Evolutionary conservation across 92 coral and sea anemone species (phyloP).

Genomic region (Epizoanthus scotinus): DNA sequence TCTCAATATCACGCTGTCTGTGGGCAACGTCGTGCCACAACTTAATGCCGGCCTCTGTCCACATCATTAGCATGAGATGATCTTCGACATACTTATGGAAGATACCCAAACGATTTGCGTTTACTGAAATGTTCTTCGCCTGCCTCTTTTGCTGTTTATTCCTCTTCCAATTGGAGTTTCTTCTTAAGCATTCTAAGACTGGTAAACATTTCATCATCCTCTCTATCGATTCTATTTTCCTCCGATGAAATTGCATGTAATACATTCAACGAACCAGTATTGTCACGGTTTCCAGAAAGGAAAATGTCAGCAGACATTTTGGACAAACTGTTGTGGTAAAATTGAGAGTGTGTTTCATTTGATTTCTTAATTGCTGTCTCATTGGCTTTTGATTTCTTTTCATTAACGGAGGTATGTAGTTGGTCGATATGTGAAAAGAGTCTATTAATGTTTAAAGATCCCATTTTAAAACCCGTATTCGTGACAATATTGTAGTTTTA

Average conservation of each 20-base stretch:
- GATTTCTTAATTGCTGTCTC: neutral
- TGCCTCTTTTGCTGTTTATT: constrained; percentile 11
- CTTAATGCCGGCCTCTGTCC: constrained; percentile 53
- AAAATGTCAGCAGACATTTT: constrained; percentile 10
- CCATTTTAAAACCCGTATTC: too few species aligned
- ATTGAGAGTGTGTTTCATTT: neutral
- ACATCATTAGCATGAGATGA: constrained; percentile 22
- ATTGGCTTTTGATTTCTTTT: too few species aligned
- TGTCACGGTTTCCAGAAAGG: constrained; percentile 44
- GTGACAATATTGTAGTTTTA: too few species aligned
- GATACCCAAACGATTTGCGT: constrained; percentile 38
- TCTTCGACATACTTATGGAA: constrained; percentile 26
- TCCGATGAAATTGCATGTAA: constrained; percentile 34
- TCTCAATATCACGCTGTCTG: constrained; percentile 33
- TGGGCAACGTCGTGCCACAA: constrained; percentile 41
- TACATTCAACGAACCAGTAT: constrained; percentile 18
- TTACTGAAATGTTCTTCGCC: constrained; percentile 27
- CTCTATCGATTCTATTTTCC: neutral
- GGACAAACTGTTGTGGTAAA: constrained; percentile 24
- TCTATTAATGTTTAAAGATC: too few species aligned
- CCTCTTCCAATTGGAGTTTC: constrained; percentile 7
- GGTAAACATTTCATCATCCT: constrained; percentile 4
- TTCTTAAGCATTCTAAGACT: constrained; percentile 25
- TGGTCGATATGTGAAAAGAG: too few species aligned
- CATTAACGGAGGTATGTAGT: too few species aligned